Base-by-base conservation (phyloP, 1,140 invertebrate genomes). In the Eumaeus atala region DNA sequence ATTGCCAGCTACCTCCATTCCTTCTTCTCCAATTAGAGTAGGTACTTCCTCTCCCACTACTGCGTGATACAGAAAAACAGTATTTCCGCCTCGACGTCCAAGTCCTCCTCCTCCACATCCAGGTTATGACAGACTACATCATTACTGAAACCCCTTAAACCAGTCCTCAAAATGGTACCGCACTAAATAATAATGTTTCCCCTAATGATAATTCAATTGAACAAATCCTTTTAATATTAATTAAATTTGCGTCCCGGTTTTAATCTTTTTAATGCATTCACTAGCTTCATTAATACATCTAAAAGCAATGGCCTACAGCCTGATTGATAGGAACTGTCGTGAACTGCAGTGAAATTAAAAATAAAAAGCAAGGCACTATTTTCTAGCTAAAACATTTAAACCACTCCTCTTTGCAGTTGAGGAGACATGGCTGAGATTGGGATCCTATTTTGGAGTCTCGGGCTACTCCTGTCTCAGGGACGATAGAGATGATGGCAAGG, bases 31-130 rank as follows among this genome's bases (percentile, higher is more conserved):
- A 28, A 28, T 3, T 28, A 28, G 5, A 56, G 10, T 10, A 33
- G 54, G 18, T 5, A 51, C n/a, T n/a, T n/a, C 14, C 14, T 9
- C 0, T 58, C 52, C 12, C 56, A 53, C 10, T 49, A 58, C 37
- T 37, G 12, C 36, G 49, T 33, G 21, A 50, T 18, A 35, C 28
- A 40, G 21, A 47, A 48, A n/a, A n/a, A n/a, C n/a, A n/a, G n/a
- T n/a, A n/a, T n/a, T 12, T 9, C 47, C 10, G 10, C 14, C 9
- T 11, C 17, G 10, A n/a, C n/a, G n/a, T n/a, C 34, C 4, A 38
- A 33, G 18, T 36, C 52, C 42, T 14, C n/a, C 52, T 16, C 10
- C 40, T 11, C 21, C 21, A 2, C 21, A 6, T 28, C 21, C 21
- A 3, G 21, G 21, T 3, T 28, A 28, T 28, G 21, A 28, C 6